Evolutionary conservation across 1,140 invertebrate genomes (phyloP).

Genomic region (Drosophila kepulauana): DNA sequence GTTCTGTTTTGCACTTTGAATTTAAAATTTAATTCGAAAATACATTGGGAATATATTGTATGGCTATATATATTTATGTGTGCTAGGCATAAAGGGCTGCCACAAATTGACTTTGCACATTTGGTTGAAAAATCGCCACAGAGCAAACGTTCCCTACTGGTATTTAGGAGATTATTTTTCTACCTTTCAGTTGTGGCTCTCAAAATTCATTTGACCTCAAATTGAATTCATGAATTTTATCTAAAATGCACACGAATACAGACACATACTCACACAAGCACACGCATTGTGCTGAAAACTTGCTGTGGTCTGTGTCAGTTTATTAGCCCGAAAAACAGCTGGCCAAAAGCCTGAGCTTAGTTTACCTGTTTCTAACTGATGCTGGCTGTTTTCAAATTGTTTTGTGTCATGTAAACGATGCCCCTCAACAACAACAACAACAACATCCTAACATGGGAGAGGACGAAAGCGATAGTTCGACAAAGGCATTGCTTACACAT

Average conservation of each 20-base stretch:
- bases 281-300: slow-evolving; percentile 6
- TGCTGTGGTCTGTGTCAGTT: slow-evolving; percentile 42
- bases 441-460: neutral
- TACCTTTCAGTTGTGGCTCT: slow-evolving; percentile 24
- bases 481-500: slow-evolving; percentile 22
- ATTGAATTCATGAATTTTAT: slow-evolving; percentile 67
- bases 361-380: neutral
- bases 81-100: neutral
- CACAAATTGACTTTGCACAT: slow-evolving; percentile 21
- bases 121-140: slow-evolving; percentile 9
- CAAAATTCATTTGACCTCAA: slow-evolving; percentile 46
- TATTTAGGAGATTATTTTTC: slow-evolving; percentile 22
- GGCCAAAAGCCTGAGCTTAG: slow-evolving; percentile 23
- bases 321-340: slow-evolving; percentile 61
- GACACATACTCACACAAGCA: slow-evolving; percentile 8
- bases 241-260: slow-evolving; percentile 50
- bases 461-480: neutral
- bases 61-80: neutral
- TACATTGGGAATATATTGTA: neutral
- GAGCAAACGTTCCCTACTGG: neutral
- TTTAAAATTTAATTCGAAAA: slow-evolving; percentile 10
- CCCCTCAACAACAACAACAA: neutral
- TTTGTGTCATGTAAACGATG: slow-evolving; percentile 49
- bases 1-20: neutral
- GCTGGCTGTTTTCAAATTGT: slow-evolving; percentile 7